A percentile compares a stretch with the other conserved stretches of the same genome.
These are phyloP conservation scores for Pseudococcus longispinus DNA, from an alignment of 2,888 invertebrate genomes.

Conservation along the genomic window DNA sequence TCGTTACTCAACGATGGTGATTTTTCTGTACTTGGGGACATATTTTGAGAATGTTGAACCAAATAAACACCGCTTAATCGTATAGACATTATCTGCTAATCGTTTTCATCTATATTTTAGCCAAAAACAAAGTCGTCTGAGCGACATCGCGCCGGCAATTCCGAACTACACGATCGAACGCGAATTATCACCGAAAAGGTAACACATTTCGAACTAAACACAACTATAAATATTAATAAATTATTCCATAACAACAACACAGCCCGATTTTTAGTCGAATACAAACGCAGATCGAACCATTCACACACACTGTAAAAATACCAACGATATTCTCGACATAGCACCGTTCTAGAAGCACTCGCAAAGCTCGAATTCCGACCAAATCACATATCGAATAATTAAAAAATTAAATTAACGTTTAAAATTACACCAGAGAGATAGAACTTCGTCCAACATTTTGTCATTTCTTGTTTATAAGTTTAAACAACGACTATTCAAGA, in stretches of 20 bases:
- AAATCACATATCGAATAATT: neutral
- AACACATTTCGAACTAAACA: neutral
- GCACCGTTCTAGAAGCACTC: constrained; percentile 1
- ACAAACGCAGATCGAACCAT: neutral
- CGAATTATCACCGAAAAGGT: neutral
- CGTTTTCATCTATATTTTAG: neutral
- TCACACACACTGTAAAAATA: neutral
- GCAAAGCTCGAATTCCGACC: neutral
- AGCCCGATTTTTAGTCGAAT: neutral
- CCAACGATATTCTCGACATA: neutral
- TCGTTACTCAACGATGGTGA: constrained; percentile 48
- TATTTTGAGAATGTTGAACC: constrained; percentile 48
- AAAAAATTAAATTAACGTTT: neutral
- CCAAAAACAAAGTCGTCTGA: neutral
- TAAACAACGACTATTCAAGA: constrained; percentile 44
- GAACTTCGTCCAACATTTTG: neutral
- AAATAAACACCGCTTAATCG: constrained; percentile 53
- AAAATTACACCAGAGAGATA: neutral
- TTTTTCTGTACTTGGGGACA: constrained; percentile 56
- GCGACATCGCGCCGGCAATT: neutral
- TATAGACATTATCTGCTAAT: constrained; percentile 51
- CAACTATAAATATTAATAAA: neutral
- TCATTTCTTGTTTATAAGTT: constrained; percentile 32
- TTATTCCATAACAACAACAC: neutral
- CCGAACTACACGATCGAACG: neutral